These are phyloP conservation scores for Collichthys lucidus DNA, from an alignment of 2,113 vertebrate genomes.

Conservation along the genomic window DNA sequence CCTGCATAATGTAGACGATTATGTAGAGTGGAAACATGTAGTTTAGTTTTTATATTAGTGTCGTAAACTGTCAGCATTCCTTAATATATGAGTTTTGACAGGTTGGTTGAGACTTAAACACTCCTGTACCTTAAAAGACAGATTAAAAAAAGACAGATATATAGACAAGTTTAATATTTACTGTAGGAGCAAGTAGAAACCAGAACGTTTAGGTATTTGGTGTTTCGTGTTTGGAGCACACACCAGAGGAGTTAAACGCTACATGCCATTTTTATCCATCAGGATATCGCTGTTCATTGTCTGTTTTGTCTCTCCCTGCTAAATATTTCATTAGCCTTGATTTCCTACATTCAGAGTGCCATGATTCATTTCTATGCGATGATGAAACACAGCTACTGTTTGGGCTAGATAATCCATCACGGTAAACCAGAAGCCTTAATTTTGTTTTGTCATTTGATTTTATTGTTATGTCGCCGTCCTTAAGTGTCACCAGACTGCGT, in stretches of 20 bases:
- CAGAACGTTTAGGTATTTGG: slow-evolving; percentile 35
- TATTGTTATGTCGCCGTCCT: not conserved
- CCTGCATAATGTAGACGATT: slow-evolving; percentile 40
- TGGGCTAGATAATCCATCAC: not conserved
- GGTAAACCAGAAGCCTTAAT: slow-evolving; percentile 12
- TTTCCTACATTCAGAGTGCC: not conserved
- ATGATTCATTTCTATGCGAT: slow-evolving; percentile 1
- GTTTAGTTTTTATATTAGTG: slow-evolving; percentile 13
- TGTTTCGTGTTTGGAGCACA: slow-evolving; percentile 14
- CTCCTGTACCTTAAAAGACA: not conserved
- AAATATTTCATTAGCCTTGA: not conserved
- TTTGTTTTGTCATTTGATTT: slow-evolving; percentile 26
- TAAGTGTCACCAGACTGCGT: not conserved
- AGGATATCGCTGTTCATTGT: not conserved
- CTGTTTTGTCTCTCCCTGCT: not conserved
- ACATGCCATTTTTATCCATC: not conserved
- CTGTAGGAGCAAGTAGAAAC: slow-evolving; percentile 5
- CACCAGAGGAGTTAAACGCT: not conserved
- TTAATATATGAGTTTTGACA: slow-evolving; percentile 26
- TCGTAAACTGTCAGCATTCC: slow-evolving; percentile 16
- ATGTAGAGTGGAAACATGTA: slow-evolving; percentile 23
- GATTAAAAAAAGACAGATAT: slow-evolving; percentile 10
- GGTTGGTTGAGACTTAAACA: slow-evolving; percentile 35
- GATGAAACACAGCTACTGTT: slow-evolving; percentile 13
- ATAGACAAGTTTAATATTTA: slow-evolving; percentile 13